Conservation (phyloP, 30 jellyfish, hydroid and myxozoan species). For the Clytia hemisphaerica region DNA sequence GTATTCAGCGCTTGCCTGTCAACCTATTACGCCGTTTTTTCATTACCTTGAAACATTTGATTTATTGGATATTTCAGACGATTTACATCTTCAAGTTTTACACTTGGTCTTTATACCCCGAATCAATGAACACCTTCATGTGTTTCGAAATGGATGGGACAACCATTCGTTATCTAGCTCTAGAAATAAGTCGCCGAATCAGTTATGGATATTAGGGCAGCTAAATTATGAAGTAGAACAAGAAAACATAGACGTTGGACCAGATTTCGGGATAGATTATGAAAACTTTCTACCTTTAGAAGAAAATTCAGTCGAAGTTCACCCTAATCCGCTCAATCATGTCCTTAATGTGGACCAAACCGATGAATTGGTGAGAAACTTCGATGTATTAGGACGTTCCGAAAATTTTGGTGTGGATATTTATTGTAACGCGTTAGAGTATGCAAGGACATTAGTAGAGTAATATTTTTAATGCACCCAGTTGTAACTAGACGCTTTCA, state of each 20-base stretch:
- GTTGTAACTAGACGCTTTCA: too few species aligned
- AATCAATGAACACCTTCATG: conserved; percentile 8
- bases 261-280: background rate
- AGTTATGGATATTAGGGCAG: conserved; percentile 14
- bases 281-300: too few species aligned
- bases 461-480: too few species aligned
- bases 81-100: background rate
- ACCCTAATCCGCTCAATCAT: too few species aligned
- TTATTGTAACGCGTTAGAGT: too few species aligned
- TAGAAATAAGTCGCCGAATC: conserved; percentile 6
- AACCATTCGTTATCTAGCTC: conserved; percentile 6
- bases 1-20: background rate
- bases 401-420: too few species aligned
- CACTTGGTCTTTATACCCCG: conserved; percentile 17
- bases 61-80: background rate
- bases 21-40: background rate
- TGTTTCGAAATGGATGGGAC: conserved; percentile 25
- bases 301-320: too few species aligned
- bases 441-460: too few species aligned
- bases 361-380: too few species aligned
- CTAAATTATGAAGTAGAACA: background rate
- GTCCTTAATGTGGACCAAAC: too few species aligned
- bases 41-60: background rate
- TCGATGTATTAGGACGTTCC: too few species aligned
- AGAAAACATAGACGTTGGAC: background rate